Evolutionary conservation across 2,797 vertebrate genomes (phyloP).

Genomic region (Lemur catta): DNA sequence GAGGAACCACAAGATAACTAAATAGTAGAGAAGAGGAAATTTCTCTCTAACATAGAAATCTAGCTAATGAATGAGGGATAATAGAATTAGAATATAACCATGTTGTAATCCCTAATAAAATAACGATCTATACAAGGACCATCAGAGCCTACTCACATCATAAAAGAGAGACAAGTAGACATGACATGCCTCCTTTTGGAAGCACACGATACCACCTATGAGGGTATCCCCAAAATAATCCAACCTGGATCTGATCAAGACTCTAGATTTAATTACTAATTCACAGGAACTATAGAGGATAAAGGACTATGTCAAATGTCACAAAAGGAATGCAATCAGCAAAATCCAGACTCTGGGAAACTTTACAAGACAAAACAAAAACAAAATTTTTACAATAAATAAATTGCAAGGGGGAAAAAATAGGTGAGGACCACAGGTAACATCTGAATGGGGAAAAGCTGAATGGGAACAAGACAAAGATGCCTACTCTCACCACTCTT

Average conservation of each 20-base stretch:
- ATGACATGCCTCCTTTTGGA: neutral
- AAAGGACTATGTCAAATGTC: neutral
- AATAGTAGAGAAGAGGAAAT: neutral
- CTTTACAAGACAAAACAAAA: neutral
- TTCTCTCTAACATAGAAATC: neutral
- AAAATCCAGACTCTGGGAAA: neutral
- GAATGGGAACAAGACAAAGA: too few relatives aligned
- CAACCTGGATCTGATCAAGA: neutral
- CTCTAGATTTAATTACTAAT: neutral
- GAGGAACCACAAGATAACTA: neutral
- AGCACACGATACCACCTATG: neutral
- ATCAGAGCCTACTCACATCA: neutral
- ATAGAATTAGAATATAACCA: neutral
- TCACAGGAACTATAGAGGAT: neutral
- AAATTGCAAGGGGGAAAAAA: neutral
- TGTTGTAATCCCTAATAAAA: neutral
- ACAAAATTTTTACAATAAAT: neutral
- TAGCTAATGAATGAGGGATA: neutral
- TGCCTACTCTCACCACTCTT: too few relatives aligned
- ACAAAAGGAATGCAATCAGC: neutral
- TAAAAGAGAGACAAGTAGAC: neutral
- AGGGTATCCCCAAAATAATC: neutral
- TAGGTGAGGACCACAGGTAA: neutral
- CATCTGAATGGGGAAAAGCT: too few relatives aligned
- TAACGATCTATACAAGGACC: neutral